Evolutionary conservation across 30 jellyfish, hydroid and myxozoan species (phyloP), one percentile per base, ranked within the genome.

Genomic region (Pelagia noctiluca): DNA sequence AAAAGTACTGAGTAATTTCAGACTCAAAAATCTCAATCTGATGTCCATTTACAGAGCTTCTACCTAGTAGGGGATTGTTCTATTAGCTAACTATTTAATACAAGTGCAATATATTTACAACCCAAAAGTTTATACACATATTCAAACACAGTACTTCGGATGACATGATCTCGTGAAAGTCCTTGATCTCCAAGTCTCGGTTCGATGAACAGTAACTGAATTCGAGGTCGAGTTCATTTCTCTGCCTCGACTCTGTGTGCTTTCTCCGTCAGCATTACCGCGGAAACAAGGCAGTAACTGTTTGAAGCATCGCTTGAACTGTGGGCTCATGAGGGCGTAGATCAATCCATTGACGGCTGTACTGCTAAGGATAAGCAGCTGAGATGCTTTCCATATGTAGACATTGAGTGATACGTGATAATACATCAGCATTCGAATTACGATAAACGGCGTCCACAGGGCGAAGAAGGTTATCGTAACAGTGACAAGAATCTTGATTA

Each of bases 401-500:
- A 68, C 90, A 67, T 82, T 86, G 76, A 92, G 80, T 16, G 49
- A 37, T 2, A 86, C 78, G 47, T 46, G 89, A 52, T 76, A 92
- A 70, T 92, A 92, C 64, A 72, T 23, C 2, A 86, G 87, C 89
- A 92, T 75, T 32, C 98, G 95, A 2, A 64, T 60, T 25, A 85
- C 78, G 48, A 92, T 81, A 68, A 92, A 92, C 38, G 98, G 98
- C 67, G 98, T 92, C 98, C 98, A 92, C 50, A 92, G 35, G 0
- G 77, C 54, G 78, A 92, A 77, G 60, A 92, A 92, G 36, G 85
- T 83, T 19, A 76, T 71, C 16, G 96, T 92, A 1, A 92, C 98
- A 31, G 88, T 90, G 57, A 92, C 57, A 24, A 92, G 67, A 2
- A 92, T 93, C 62, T 76, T 80, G 53, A 92, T 83, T 12, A 92